Base-by-base conservation (phyloP, 2,113 vertebrate genomes). In the Cardinalis cardinalis region DNA sequence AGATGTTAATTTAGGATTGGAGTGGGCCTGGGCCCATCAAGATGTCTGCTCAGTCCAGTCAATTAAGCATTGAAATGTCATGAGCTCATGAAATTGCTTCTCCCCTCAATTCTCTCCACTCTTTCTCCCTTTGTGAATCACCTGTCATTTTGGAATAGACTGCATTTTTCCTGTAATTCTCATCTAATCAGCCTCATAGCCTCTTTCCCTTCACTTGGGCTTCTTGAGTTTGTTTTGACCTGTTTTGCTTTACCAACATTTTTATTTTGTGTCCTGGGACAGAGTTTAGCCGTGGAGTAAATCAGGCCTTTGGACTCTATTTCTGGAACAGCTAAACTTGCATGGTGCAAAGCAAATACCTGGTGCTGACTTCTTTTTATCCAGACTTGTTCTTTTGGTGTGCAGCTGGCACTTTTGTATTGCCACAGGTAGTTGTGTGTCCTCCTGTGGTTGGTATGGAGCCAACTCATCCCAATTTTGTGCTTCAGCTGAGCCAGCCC, bases 91-190 rank as follows among this genome's bases (percentile, higher is more conserved):
- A 87, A 87, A 84, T 79, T 69, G 38, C 38, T 76, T 92, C 53
- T 79, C n/a, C 34, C 92, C 21, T 77, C 32, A 32, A 56, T 84
- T 73, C 12, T 69, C 75, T 70, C 43, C 49, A 14, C 18, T 85
- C 12, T 46, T 75, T 74, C 34, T 68, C 63, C 41, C 32, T 78
- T 51, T 90, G 60, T 68, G 53, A 74, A 44, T 75, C 61, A 64
- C 31, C 10, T 49, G 43, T 78, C 66, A 70, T 74, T 89, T 52
- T 75, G 74, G 41, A 82, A 26, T 26, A 88, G 32, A 34, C 64
- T 70, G 38, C 14, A 26, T 85, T 89, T 83, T 91, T 10, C 66
- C 53, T 87, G 48, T 86, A 74, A 71, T 79, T 88, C 48, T 66
- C 40, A 52, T 81, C 43, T 87, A 48, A 73, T 87, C 48, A 79